Evolutionary conservation across 2,888 invertebrate genomes (phyloP).

Genomic region (Prosopocoilus inquinatus): DNA sequence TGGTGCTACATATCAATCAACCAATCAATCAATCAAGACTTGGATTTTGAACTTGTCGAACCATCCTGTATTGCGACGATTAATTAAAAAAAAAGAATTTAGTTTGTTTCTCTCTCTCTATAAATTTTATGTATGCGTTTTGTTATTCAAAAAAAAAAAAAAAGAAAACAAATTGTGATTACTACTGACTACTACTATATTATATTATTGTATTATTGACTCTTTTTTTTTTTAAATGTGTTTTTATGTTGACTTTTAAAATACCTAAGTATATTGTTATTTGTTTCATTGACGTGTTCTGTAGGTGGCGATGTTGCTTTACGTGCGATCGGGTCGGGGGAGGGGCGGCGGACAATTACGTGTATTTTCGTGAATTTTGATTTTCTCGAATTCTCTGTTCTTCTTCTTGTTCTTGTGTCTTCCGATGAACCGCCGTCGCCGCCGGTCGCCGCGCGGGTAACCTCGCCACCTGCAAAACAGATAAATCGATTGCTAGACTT

Average conservation of each 20-base stretch:
- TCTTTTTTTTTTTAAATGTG: slow-evolving; percentile 11
- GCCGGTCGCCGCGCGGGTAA: no score
- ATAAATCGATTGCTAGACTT: slow-evolving; percentile 6
- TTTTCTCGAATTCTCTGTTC: no score
- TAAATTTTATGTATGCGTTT: not conserved
- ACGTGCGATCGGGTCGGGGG: no score
- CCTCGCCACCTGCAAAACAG: not conserved
- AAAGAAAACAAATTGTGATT: slow-evolving; percentile 8
- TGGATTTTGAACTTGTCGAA: not conserved
- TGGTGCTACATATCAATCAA: no score
- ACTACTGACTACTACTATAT: slow-evolving; percentile 4
- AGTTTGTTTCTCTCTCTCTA: slow-evolving; percentile 3
- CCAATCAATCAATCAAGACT: no score
- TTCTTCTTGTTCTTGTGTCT: no score
- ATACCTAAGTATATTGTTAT: slow-evolving; percentile 8
- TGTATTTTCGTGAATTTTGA: no score
- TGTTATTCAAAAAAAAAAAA: no score
- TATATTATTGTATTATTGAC: slow-evolving; percentile 4
- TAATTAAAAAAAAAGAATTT: no score
- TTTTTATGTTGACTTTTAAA: slow-evolving; percentile 7
- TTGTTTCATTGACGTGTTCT: not conserved
- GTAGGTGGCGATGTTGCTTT: no score
- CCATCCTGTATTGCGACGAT: slow-evolving; percentile 3
- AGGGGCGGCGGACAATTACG: no score
- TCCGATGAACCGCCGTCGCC: no score